These are phyloP conservation scores for Nasonia vitripennis DNA, from an alignment of 1,140 invertebrate species.

Conservation along the genomic window DNA sequence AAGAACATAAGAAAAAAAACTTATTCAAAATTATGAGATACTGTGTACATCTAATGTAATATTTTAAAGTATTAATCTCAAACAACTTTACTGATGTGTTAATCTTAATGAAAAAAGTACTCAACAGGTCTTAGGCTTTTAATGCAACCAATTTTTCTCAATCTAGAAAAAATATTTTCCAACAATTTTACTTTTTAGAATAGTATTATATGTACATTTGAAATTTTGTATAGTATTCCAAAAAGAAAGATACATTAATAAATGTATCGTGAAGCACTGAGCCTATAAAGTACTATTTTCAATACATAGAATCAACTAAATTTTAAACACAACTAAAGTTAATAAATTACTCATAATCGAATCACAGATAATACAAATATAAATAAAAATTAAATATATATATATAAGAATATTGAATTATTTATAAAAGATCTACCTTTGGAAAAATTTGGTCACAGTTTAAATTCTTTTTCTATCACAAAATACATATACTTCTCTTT, in stretches of 20 bases:
- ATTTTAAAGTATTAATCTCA: neutral
- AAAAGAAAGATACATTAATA: too few relatives aligned
- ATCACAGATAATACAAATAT: neutral
- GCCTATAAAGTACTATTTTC: too few relatives aligned
- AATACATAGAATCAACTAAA: too few relatives aligned
- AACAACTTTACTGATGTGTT: neutral
- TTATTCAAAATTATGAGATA: neutral
- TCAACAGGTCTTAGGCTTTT: neutral
- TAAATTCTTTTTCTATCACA: conserved; percentile 2
- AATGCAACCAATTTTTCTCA: neutral
- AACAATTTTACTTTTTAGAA: neutral
- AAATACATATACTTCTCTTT: neutral
- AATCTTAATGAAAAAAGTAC: neutral
- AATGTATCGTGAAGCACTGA: too few relatives aligned
- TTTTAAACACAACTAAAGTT: too few relatives aligned
- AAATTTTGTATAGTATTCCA: neutral
- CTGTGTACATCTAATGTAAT: neutral
- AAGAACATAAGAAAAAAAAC: neutral
- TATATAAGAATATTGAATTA: neutral
- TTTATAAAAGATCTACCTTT: neutral
- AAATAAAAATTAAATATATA: neutral
- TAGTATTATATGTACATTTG: neutral
- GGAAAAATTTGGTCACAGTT: neutral
- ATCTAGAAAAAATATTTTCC: neutral
- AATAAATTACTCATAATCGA: too few relatives aligned